phyloP scores from a whole-genome alignment of 1,140 invertebrate species.

The Diachasma alloeum region DNA sequence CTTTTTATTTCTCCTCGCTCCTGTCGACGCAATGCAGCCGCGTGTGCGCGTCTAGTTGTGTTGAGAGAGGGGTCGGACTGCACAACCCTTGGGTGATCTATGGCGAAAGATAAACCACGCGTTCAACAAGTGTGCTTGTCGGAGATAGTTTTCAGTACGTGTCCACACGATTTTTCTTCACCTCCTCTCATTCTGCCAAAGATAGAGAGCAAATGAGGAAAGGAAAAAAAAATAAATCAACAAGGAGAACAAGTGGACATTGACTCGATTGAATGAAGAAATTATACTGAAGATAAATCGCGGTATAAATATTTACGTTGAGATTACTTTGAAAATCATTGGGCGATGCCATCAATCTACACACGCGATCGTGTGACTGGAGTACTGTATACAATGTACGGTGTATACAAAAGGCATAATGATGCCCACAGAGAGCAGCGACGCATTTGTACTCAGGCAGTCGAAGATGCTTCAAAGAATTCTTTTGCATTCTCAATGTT shows the following conservation, averaged over 20 bases:
- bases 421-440: neutral
- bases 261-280: neutral
- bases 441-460: neutral
- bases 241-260: neutral
- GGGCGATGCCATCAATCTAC: neutral
- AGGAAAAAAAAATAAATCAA: neutral
- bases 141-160: constrained; percentile 48
- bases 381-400: neutral
- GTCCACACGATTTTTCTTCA: constrained; percentile 27
- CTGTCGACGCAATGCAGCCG: neutral
- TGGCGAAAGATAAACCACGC: constrained; percentile 62
- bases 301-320: neutral
- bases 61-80: constrained; percentile 29
- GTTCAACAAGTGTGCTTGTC: constrained; percentile 63
- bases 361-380: neutral
- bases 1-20: neutral
- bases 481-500: neutral
- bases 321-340: constrained; percentile 10
- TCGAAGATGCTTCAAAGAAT: neutral
- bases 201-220: neutral
- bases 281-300: constrained; percentile 1
- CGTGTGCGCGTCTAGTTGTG: constrained; percentile 1
- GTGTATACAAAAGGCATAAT: constrained; percentile 3
- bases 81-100: constrained; percentile 54
- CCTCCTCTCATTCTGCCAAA: neutral